Base-by-base conservation (phyloP, 2,888 invertebrate genomes). In the Drosophila villosipedis region DNA sequence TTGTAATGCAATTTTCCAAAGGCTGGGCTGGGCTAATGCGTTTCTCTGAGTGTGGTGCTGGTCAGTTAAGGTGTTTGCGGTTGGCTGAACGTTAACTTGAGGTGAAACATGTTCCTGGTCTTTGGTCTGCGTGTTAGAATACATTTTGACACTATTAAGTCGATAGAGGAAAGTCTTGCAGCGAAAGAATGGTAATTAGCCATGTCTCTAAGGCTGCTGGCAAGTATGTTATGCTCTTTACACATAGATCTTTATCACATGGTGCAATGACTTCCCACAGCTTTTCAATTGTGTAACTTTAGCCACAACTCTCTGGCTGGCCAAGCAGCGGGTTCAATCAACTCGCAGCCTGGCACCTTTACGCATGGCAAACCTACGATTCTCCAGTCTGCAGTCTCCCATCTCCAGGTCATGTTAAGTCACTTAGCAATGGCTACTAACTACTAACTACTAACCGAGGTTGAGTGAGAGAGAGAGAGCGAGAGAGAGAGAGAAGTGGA, bases 291-390 rank as follows among this genome's bases (percentile, higher is more conserved):
- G 82, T 82, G 80, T 79, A 82, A 82, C 80, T 77, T 50, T 62
- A 79, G 75, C 58, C 62, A 4, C 39, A 22, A 10, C 68, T 67
- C 55, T 55, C 49, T 64, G 74, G 63, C 68, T 61, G 68, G 80
- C 69, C 81, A 71, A 70, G 68, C 78, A 76, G 61, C 55, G 68
- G 78, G 82, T 83, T 83, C 82, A 83, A 83, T 83, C 82, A 83
- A 83, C 79, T 79, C 82, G 35, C 63, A 70, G 80, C 83, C 89
- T 91, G 83, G 85, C 91, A 92, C 91, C 91, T 91, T 91, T 91
- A 91, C 91, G 91, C 91, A 91, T 91, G 91, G 87, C 82, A 80
- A 68, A 66, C 71, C 70, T 68, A 53, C 63, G 64, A 68, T 50
- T 50, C 65, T 35, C 59, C 77, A 60, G 58, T 35, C 55, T 43